A percentile compares a stretch with the other conserved stretches of the same genome.
phyloP scores from a whole-genome alignment of 2,797 vertebrate species.

The Lepus townsendii region DNA sequence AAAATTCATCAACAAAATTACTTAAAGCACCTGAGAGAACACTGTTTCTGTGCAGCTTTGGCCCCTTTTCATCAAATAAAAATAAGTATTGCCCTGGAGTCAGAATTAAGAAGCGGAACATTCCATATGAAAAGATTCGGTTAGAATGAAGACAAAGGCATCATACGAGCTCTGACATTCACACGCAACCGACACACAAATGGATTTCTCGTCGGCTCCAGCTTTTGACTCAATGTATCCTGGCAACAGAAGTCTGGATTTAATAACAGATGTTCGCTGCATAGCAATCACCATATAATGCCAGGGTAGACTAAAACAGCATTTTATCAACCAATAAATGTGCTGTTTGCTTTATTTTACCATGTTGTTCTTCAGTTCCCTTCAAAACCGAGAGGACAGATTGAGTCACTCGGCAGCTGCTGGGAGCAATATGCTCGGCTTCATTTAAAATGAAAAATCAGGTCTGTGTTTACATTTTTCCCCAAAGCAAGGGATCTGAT shows the following conservation, averaged over 20 bases:
- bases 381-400: conserved; percentile 78
- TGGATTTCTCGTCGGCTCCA: conserved; percentile 79
- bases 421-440: conserved; percentile 77
- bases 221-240: conserved; percentile 82
- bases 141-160: conserved; percentile 71
- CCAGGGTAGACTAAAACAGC: conserved; percentile 75
- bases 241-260: conserved; percentile 84
- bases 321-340: conserved; percentile 63
- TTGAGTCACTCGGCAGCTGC: conserved; percentile 79
- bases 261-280: conserved; percentile 77
- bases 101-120: conserved; percentile 47
- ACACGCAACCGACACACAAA: conserved; percentile 61
- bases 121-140: conserved; percentile 69
- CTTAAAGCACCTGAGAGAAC: background rate
- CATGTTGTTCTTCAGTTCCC: conserved; percentile 65
- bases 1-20: conserved; percentile 38
- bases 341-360: conserved; percentile 76
- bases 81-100: conserved; percentile 16
- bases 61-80: conserved; percentile 34
- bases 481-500: conserved; percentile 73
- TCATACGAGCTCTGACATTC: conserved; percentile 73
- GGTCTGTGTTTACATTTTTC: conserved; percentile 79
- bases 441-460: conserved; percentile 83
- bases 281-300: conserved; percentile 70
- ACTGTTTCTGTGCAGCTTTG: conserved; percentile 58